These are phyloP conservation scores for Tamias sibiricus DNA, from an alignment of 2,113 vertebrate species.

Conservation along the genomic window DNA sequence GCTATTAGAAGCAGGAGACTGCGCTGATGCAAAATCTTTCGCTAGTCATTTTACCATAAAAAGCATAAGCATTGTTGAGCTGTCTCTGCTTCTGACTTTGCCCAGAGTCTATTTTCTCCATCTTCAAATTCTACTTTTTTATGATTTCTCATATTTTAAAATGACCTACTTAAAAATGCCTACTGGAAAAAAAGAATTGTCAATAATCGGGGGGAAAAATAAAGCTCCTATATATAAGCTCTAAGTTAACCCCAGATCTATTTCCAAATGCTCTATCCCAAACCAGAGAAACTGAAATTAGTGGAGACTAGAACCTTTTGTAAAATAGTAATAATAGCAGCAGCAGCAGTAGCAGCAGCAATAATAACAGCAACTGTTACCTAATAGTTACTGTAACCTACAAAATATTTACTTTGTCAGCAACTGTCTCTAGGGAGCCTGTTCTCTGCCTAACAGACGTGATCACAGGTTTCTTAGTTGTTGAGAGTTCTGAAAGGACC, in stretches of 20 bases:
- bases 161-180: conserved; percentile 6
- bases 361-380: background rate
- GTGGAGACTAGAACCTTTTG: background rate
- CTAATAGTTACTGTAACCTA: background rate
- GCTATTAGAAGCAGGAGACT: background rate
- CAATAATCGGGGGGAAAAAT: background rate
- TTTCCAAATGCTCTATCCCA: background rate
- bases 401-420: background rate
- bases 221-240: background rate
- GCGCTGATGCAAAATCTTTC: background rate
- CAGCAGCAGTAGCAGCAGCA: background rate
- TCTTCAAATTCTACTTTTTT: background rate
- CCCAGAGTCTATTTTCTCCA: background rate
- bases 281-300: background rate
- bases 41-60: background rate
- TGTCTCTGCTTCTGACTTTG: background rate
- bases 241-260: background rate
- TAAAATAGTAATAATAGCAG: background rate
- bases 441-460: background rate
- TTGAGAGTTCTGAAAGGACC: background rate
- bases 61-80: background rate
- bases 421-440: background rate
- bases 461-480: background rate
- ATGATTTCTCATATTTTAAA: conserved; percentile 19
- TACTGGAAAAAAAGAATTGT: background rate